A percentile compares a stretch with the other conserved stretches of the same genome.
phyloP scores from a whole-genome alignment of 2,113 vertebrate species.

The Procavia capensis region DNA sequence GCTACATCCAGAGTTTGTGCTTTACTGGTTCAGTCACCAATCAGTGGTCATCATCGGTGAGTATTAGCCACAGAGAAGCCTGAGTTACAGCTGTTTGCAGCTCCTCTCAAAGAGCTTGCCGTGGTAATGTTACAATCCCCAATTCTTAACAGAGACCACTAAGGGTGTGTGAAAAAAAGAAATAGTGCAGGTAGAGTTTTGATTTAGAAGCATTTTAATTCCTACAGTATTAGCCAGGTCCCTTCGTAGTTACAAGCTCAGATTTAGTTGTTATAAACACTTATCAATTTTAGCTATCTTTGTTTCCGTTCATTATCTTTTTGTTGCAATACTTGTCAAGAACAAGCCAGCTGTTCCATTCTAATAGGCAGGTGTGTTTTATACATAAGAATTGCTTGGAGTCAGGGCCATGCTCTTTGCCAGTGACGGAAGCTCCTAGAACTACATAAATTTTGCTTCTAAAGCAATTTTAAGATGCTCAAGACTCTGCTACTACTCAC shows the following conservation, averaged over 20 bases:
- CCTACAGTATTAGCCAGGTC: not conserved
- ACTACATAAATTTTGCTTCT: not conserved
- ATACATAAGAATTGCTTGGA: constrained; percentile 19
- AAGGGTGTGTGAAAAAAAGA: constrained; percentile 27
- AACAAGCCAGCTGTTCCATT: constrained; percentile 34
- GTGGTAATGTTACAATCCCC: constrained; percentile 64
- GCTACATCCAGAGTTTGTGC: constrained; percentile 25
- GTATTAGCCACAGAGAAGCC: not conserved
- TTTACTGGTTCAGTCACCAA: constrained; percentile 22
- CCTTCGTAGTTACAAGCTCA: constrained; percentile 41
- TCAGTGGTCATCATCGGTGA: constrained; percentile 3
- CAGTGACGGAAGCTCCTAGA: not conserved
- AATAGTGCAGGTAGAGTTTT: constrained; percentile 55
- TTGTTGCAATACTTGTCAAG: constrained; percentile 57
- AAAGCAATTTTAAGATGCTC: constrained; percentile 36
- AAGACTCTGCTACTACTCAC: not conserved
- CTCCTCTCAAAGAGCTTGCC: constrained; percentile 60
- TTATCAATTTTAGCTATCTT: constrained; percentile 61
- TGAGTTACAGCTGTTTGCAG: constrained; percentile 42
- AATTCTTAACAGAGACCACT: constrained; percentile 60
- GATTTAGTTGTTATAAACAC: constrained; percentile 38
- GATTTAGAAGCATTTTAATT: constrained; percentile 60
- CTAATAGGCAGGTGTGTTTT: constrained; percentile 67
- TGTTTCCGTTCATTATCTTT: constrained; percentile 65
- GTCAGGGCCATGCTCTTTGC: not conserved